A percentile compares a stretch with the other conserved stretches of the same genome.
Evolutionary conservation across 2,113 vertebrate genomes (phyloP).

Genomic region (Festucalex cinctus): DNA sequence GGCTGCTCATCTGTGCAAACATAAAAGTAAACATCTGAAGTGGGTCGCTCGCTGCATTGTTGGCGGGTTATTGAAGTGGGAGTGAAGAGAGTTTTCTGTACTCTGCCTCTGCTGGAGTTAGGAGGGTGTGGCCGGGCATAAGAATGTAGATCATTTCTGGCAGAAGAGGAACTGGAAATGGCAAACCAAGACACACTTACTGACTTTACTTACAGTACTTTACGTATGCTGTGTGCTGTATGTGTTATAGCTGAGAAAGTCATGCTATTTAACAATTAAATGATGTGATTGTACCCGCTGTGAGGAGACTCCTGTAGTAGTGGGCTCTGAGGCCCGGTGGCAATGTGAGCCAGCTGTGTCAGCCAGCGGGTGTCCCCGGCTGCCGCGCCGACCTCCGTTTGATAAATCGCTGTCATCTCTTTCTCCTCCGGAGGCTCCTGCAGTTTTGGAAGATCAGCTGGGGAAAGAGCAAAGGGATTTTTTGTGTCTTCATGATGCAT

Average conservation of each 20-base stretch:
- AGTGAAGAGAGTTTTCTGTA: slow-evolving; percentile 28
- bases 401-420: slow-evolving; percentile 79
- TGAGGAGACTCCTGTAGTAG: slow-evolving; percentile 37
- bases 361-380: slow-evolving; percentile 54
- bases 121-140: slow-evolving; percentile 88
- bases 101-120: slow-evolving; percentile 72
- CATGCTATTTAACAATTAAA: neutral
- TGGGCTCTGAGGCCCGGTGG: slow-evolving; percentile 60
- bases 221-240: neutral
- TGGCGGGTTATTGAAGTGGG: neutral
- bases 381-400: slow-evolving; percentile 71
- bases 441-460: slow-evolving; percentile 94
- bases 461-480: neutral
- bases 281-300: slow-evolving; percentile 26
- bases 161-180: slow-evolving; percentile 81
- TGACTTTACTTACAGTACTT: neutral
- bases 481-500: neutral
- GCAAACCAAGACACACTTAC: neutral
- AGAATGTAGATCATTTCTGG: slow-evolving; percentile 95
- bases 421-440: slow-evolving; percentile 87
- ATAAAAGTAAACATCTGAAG: neutral
- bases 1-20: slow-evolving; percentile 79
- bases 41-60: neutral
- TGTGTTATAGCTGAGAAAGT: neutral
- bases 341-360: slow-evolving; percentile 64